phyloP scores from a whole-genome alignment of 2,113 vertebrate genomes.

The Todiramphus saurophagus region DNA sequence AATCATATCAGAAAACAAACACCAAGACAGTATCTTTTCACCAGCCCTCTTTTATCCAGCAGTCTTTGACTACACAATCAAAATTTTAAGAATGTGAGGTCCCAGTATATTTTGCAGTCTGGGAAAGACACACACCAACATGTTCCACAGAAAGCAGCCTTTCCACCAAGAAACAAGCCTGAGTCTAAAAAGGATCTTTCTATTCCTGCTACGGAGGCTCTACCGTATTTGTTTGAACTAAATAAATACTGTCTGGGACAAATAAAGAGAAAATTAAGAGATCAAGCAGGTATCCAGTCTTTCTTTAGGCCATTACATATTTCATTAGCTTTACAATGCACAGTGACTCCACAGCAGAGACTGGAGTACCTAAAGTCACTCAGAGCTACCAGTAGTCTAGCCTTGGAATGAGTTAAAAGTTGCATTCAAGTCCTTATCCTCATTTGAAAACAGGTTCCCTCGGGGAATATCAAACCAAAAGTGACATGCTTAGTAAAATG shows the following conservation, averaged over 20 bases:
- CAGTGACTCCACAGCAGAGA: background rate
- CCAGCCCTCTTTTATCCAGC: background rate
- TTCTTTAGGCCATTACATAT: background rate
- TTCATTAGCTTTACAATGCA: background rate
- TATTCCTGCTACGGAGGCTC: background rate
- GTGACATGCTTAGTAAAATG: background rate
- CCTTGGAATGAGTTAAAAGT: background rate
- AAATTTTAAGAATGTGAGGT: background rate
- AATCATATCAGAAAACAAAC: background rate
- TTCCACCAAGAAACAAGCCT: background rate
- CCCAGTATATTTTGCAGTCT: background rate
- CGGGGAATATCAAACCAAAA: background rate
- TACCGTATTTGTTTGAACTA: background rate
- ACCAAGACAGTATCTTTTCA: background rate
- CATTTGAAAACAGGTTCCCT: background rate
- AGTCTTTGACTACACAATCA: background rate
- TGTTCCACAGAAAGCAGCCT: background rate
- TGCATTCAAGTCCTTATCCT: background rate
- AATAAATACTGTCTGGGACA: background rate
- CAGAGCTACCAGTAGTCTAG: background rate
- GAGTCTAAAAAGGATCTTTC: background rate
- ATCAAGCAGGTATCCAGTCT: fast-evolving
- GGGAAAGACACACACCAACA: background rate
- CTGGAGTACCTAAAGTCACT: background rate
- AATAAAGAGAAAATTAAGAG: background rate